Evolutionary conservation across 2,888 invertebrate genomes (phyloP), one percentile per base, ranked within the genome.

Genomic region (Ophion costatus): DNA sequence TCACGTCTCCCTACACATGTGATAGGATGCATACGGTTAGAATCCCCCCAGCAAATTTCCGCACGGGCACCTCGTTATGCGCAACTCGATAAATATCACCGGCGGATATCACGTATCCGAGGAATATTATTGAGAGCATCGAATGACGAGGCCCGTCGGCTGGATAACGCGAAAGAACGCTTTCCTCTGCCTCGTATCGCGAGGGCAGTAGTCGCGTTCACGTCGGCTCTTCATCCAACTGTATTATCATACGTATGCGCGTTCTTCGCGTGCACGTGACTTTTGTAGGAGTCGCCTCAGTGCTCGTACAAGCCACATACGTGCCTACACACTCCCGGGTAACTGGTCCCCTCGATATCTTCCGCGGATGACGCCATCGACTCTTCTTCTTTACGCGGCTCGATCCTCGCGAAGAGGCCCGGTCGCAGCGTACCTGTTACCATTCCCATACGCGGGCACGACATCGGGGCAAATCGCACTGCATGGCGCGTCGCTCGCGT

Each of bases 301-400:
- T 17, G 63, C 29, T 22, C 1, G 9, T 70, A 10, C 57, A 64
- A 82, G 9, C 20, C 51, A 45, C 71, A 51, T 57, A n/a, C 24
- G n/a, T 17, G 9, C 29, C n/a, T 0, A n/a, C 14, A 63, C 70
- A 73, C 77, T 29, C 14, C 75, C 10, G 59, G 63, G 84, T 73
- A 77, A 67, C 80, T 71, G 70, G 82, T 67, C 59, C 57, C 67
- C 59, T 81, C 78, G 69, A 42, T 78, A 73, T 80, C 77, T 73
- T 71, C 74, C 69, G 45, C 76, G 33, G 79, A 66, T 66, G 22
- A 75, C 57, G 61, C 86, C 87, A 90, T 91, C 89, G 87, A 84
- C 87, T 90, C 83, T 61, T 73, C 86, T 88, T 91, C 87, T 89
- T 90, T 88, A 89, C 85, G 86, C 85, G 87, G 87, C 17, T 45